phyloP scores from a whole-genome alignment of 2,888 invertebrate species.

The Diaprepes abbreviatus region DNA sequence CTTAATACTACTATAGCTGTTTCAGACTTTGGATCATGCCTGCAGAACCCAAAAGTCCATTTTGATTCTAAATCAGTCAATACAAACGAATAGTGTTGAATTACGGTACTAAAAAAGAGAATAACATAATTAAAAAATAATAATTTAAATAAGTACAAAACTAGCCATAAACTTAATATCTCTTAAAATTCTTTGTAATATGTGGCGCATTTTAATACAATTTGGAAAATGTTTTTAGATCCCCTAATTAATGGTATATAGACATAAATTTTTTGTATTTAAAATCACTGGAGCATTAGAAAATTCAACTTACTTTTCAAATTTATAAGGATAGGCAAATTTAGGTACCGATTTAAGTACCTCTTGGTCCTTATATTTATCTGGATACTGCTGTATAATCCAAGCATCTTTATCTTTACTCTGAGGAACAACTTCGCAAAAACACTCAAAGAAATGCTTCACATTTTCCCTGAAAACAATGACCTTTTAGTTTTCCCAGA shows the following conservation, averaged over 20 bases:
- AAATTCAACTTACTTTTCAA: conserved; percentile 74
- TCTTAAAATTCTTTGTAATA: too few species aligned
- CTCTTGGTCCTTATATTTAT: conserved; percentile 85
- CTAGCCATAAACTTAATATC: too few species aligned
- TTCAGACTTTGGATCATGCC: conserved; percentile 91
- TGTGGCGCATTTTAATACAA: too few species aligned
- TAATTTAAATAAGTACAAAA: too few species aligned
- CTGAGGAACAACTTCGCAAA: conserved; percentile 84
- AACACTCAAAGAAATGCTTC: conserved; percentile 84
- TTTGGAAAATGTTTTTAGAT: too few species aligned
- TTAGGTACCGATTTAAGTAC: conserved; percentile 89
- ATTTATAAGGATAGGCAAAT: conserved; percentile 90
- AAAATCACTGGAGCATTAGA: background rate
- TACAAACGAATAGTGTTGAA: conserved; percentile 97
- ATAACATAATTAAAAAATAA: too few species aligned
- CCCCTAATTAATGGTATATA: too few species aligned
- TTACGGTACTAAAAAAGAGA: conserved; percentile 79
- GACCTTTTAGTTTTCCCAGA: conserved; percentile 5
- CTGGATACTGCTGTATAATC: conserved; percentile 89
- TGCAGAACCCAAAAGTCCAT: conserved; percentile 97
- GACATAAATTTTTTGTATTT: too few species aligned
- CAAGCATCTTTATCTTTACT: conserved; percentile 76
- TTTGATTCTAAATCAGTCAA: conserved; percentile 94
- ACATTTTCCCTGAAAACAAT: conserved; percentile 79
- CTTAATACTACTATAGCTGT: conserved; percentile 89